Evolutionary conservation across 2,888 invertebrate genomes (phyloP), one percentile per base, ranked within the genome.

Genomic region (Heterodera filipjevi): DNA sequence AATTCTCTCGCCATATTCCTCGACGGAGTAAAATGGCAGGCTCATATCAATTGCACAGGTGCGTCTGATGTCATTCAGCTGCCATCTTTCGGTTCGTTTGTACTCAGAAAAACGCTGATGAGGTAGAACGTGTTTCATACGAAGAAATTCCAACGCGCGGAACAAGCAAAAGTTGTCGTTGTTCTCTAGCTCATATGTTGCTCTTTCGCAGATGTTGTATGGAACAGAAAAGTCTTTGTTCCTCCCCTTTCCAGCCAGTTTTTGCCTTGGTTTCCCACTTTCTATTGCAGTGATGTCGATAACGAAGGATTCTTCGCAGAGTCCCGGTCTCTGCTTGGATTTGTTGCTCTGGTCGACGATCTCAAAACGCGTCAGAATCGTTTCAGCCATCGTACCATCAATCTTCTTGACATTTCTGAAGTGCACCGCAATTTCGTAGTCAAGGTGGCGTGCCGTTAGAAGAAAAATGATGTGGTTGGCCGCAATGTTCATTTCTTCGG

Each of bases 11-110:
- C 53, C 53, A 59, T 59, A 59, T 59, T 59, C 53, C n/a, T 59
- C 53, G n/a, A 59, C n/a, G n/a, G 53, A 59, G n/a, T 59, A 59
- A 59, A 59, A n/a, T 5, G 53, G n/a, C 53, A n/a, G 53, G 49
- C 6, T n/a, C 22, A 59, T 59, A 3, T 59, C 3, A n/a, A 14
- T 19, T 49, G 49, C 49, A 16, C 16, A 3, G 49, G 19, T 16
- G 19, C 19, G n/a, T 10, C 49, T 3, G 3, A 59, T n/a, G 19
- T 59, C n/a, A 3, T 59, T n/a, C 3, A 59, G 53, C n/a, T 59
- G 53, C n/a, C n/a, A 3, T 59, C 3, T 1, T 19, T 5, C n/a
- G 3, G 2, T n/a, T 2, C 53, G 22, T n/a, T 59, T 59, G n/a
- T 59, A 59, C 8, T 59, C 53, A n/a, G 53, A 59, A n/a, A 59